A percentile compares a stretch with the other conserved stretches of the same genome.
These are phyloP conservation scores for Pristionchus maxplancki DNA, from an alignment of 2,888 invertebrate species.

Conservation along the genomic window DNA sequence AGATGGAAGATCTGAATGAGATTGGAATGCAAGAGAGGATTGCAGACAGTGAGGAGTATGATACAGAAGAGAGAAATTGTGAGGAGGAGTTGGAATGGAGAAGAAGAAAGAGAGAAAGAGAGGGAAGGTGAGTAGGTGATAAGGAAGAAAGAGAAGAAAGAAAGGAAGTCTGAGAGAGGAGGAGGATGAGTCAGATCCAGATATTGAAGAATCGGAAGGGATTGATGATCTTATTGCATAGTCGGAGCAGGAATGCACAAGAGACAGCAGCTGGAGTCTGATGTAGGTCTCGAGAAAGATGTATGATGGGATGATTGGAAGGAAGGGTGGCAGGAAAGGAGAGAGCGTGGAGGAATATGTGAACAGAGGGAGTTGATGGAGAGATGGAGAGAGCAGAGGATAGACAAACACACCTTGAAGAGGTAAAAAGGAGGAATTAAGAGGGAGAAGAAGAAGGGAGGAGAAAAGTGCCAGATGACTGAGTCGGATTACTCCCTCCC, in stretches of 20 bases:
- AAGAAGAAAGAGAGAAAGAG: slow-evolving; percentile 26
- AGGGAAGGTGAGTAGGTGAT: slow-evolving; percentile 50
- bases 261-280: background rate
- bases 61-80: slow-evolving; percentile 28
- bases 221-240: background rate
- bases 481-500: slow-evolving; percentile 26
- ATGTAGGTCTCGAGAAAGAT: background rate
- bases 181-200: slow-evolving; percentile 39
- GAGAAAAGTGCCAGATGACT: slow-evolving; percentile 43
- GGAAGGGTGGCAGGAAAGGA: slow-evolving; percentile 33
- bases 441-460: slow-evolving; percentile 50
- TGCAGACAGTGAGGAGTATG: background rate
- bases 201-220: background rate
- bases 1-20: background rate
- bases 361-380: slow-evolving; percentile 36
- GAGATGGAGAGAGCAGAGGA: slow-evolving; percentile 32
- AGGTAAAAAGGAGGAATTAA: slow-evolving; percentile 45
- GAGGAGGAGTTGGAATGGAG: slow-evolving; percentile 27
- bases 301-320: background rate
- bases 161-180: slow-evolving; percentile 52
- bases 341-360: slow-evolving; percentile 3
- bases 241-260: no score
- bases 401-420: slow-evolving; percentile 31
- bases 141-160: slow-evolving; percentile 18
- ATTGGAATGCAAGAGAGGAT: background rate